phyloP scores from a whole-genome alignment of 2,113 vertebrate genomes.

The Silurus asotus region DNA sequence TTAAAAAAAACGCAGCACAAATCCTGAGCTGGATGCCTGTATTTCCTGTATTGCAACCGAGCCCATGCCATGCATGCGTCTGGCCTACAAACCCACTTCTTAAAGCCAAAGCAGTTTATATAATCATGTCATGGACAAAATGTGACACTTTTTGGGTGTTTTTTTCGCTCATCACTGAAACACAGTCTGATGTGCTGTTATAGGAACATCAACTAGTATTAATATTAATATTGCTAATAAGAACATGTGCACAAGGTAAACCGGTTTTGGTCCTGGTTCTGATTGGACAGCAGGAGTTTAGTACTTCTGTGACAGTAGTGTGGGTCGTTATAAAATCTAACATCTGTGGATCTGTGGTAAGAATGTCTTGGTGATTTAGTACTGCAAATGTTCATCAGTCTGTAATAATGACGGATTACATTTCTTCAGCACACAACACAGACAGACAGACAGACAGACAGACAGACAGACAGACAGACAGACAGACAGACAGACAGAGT shows the following conservation, averaged over 20 bases:
- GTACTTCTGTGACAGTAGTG: background rate
- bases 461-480: too few relatives aligned
- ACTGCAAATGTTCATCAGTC: background rate
- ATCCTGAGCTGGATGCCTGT: slow-evolving; percentile 62
- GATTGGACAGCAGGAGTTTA: background rate
- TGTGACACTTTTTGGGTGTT: slow-evolving; percentile 43
- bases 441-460: too few relatives aligned
- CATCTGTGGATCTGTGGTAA: background rate
- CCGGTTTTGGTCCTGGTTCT: background rate
- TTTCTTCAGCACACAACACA: too few relatives aligned
- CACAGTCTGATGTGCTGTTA: background rate
- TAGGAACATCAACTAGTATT: background rate
- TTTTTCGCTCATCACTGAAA: slow-evolving; percentile 9
- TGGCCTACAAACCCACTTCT: slow-evolving; percentile 74
- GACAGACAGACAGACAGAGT: too few relatives aligned
- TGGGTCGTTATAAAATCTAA: background rate
- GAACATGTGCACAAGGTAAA: background rate
- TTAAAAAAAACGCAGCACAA: slow-evolving; percentile 64
- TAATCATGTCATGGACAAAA: slow-evolving; percentile 62
- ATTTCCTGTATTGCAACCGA: slow-evolving; percentile 58
- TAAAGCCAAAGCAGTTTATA: slow-evolving; percentile 71
- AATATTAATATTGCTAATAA: background rate
- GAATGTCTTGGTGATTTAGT: background rate
- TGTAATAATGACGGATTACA: background rate
- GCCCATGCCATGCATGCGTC: slow-evolving; percentile 44